Percentiles rank a stretch among this genome's conserved stretches.
Conservation (phyloP, 2,797 vertebrate species). For the Bufotes viridis region DNA sequence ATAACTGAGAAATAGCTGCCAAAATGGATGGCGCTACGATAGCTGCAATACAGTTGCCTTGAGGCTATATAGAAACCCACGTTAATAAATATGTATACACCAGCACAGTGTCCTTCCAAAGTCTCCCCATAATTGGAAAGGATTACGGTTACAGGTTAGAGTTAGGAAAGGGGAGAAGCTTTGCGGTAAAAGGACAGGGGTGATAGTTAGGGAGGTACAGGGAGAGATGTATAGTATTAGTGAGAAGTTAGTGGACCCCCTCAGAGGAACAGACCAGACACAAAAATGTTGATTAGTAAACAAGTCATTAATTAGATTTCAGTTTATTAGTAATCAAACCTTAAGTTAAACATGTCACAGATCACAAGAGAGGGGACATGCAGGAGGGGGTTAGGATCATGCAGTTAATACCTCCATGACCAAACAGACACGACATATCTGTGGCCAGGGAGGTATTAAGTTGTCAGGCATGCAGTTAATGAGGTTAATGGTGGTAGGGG, state of each 20-base stretch:
- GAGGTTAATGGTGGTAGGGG: slow-evolving; percentile 52
- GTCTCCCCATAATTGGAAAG: slow-evolving; percentile 50
- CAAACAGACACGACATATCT: slow-evolving; percentile 11
- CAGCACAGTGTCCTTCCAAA: slow-evolving; percentile 63
- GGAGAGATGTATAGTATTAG: slow-evolving; percentile 62
- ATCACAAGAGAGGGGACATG: slow-evolving; percentile 64
- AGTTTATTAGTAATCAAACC: slow-evolving; percentile 63
- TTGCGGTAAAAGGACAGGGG: slow-evolving; percentile 56
- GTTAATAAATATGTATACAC: slow-evolving; percentile 49
- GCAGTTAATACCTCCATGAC: slow-evolving; percentile 48
- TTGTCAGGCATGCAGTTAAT: slow-evolving; percentile 57
- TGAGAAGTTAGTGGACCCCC: slow-evolving; percentile 63
- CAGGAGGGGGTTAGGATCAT: slow-evolving; percentile 57
- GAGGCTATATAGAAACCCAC: neutral
- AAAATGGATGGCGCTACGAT: neutral
- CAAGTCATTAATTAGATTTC: slow-evolving; percentile 63
- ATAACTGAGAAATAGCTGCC: neutral
- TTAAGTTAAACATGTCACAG: slow-evolving; percentile 63
- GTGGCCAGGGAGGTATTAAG: slow-evolving; percentile 39
- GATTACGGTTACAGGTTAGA: slow-evolving; percentile 55
- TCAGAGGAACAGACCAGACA: slow-evolving; percentile 64
- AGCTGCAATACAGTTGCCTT: neutral
- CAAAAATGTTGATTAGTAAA: slow-evolving; percentile 64
- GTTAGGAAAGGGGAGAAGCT: slow-evolving; percentile 58
- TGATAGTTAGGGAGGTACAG: slow-evolving; percentile 60